Conservation (phyloP, 37 sponge, comb jelly and placozoan genomes). For the Chondrosia reniformis region DNA sequence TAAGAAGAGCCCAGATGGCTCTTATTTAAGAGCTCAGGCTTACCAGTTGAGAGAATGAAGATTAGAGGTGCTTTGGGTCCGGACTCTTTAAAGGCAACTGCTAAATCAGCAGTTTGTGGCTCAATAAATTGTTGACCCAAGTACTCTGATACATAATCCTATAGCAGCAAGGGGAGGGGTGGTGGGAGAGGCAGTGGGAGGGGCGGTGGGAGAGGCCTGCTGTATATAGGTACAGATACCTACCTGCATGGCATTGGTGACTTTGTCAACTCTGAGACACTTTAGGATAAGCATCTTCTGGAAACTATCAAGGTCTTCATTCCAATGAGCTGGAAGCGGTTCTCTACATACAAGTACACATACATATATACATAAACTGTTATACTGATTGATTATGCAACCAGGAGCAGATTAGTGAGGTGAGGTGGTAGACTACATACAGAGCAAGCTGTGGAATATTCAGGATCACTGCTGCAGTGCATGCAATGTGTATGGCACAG, state of each 20-base stretch:
- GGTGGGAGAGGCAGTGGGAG: neutral
- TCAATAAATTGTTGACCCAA: conserved; percentile 95
- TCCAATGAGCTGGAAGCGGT: conserved; percentile 88
- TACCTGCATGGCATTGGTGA: conserved; percentile 97
- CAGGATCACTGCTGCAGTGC: too few species aligned
- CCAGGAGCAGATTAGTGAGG: too few species aligned
- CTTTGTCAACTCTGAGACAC: conserved; percentile 87
- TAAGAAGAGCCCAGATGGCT: neutral
- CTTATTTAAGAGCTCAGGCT: neutral
- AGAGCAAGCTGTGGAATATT: too few species aligned
- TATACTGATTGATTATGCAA: too few species aligned
- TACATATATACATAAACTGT: neutral
- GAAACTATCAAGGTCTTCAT: conserved; percentile 74
- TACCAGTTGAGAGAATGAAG: conserved; percentile 95
- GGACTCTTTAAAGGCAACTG: conserved; percentile 84
- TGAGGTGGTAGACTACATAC: too few species aligned
- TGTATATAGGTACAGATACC: neutral
- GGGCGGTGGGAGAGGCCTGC: neutral
- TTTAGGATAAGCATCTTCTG: conserved; percentile 89
- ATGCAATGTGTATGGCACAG: too few species aligned
- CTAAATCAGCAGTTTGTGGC: conserved; percentile 92
- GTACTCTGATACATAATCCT: conserved; percentile 83
- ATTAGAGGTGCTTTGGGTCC: conserved; percentile 92
- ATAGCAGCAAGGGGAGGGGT: neutral
- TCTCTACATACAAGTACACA: conserved; percentile 46